A percentile compares a stretch with the other conserved stretches of the same genome.
Evolutionary conservation across 2,888 invertebrate genomes (phyloP).

Genomic region (Torymus tubicola): DNA sequence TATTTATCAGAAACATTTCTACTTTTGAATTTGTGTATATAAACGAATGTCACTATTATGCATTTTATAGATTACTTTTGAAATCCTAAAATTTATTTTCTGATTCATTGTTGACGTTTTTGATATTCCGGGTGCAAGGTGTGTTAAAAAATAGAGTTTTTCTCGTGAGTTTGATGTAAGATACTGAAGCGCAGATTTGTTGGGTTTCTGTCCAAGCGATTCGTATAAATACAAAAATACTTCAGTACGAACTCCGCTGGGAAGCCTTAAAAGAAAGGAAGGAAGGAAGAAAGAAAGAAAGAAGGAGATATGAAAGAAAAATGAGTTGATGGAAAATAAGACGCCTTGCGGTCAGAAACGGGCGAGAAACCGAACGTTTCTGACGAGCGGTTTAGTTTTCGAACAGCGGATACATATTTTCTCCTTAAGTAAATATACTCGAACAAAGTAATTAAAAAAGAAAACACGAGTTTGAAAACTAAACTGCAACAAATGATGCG

Average conservation of each 20-base stretch:
- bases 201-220: constrained; percentile 29
- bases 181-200: constrained; percentile 34
- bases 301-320: neutral
- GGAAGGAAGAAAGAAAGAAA: constrained; percentile 11
- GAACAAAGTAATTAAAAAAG: constrained; percentile 54
- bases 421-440: constrained; percentile 33
- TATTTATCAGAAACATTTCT: no score
- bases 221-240: constrained; percentile 21
- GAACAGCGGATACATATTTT: constrained; percentile 50
- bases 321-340: neutral
- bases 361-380: constrained; percentile 1
- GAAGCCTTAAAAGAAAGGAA: constrained; percentile 40
- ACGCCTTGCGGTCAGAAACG: constrained; percentile 3
- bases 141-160: constrained; percentile 24
- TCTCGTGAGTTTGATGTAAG: constrained; percentile 30
- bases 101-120: neutral
- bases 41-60: no score
- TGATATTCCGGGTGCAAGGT: constrained; percentile 13
- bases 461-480: constrained; percentile 51
- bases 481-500: constrained; percentile 38
- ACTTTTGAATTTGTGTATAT: no score
- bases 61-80: no score
- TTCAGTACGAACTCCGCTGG: constrained; percentile 21
- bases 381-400: constrained; percentile 45
- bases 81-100: no score